Evolutionary conservation across 2,113 vertebrate genomes (phyloP).

Genomic region (Promerops cafer): DNA sequence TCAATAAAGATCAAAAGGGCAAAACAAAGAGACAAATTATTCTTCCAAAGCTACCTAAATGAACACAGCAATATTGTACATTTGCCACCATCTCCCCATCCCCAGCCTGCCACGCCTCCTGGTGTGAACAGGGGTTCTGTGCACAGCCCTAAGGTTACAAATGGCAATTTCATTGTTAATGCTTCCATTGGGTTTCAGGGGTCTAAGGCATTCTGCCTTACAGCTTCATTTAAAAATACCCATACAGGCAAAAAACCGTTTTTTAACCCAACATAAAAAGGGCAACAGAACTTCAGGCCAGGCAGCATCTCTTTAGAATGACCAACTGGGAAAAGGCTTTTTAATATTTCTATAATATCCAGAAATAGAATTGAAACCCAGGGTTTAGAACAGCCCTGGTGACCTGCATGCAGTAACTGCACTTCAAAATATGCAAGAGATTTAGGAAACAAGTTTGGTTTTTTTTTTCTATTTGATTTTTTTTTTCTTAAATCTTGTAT

Average conservation of each 20-base stretch:
- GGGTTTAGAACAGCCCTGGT: slow-evolving; percentile 21
- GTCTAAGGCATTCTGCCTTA: slow-evolving; percentile 31
- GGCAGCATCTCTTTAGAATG: background rate
- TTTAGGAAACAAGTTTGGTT: background rate
- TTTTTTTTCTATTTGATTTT: background rate
- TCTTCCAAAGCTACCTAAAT: slow-evolving; percentile 7
- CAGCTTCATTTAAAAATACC: slow-evolving; percentile 39
- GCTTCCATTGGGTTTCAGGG: background rate
- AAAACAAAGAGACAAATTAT: slow-evolving; percentile 7
- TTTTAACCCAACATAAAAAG: slow-evolving; percentile 38
- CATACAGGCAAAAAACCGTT: slow-evolving; percentile 30
- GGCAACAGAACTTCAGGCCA: slow-evolving; percentile 48
- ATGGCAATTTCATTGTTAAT: background rate
- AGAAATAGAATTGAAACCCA: background rate
- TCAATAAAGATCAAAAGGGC: background rate
- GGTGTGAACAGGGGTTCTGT: background rate
- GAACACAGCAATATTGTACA: slow-evolving; percentile 41
- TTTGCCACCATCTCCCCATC: background rate
- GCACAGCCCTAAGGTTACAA: slow-evolving; percentile 32
- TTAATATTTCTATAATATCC: background rate
- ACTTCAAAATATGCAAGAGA: slow-evolving; percentile 21
- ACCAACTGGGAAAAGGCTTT: background rate
- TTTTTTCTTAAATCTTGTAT: background rate
- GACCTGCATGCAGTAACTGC: slow-evolving; percentile 30
- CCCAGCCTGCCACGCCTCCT: background rate